phyloP scores from a whole-genome alignment of 2,113 vertebrate genomes.

The Rattus rattus region DNA sequence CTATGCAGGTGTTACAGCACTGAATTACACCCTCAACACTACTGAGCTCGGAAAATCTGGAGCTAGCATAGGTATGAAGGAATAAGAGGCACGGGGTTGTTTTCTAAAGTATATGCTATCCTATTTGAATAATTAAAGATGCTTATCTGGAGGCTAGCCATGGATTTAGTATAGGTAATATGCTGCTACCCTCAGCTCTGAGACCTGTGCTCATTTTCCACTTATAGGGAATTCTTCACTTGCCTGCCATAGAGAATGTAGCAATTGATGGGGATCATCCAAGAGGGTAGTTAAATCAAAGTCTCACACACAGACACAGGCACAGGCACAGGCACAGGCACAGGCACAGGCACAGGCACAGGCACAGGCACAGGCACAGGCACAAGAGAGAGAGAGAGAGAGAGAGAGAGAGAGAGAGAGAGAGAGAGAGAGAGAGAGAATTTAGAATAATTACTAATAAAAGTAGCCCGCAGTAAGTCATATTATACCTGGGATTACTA shows the following conservation, averaged over 20 bases:
- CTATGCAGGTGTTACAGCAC: background rate
- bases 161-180: background rate
- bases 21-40: background rate
- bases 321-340: too few relatives aligned
- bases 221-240: background rate
- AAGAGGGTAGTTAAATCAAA: background rate
- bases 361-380: too few relatives aligned
- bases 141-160: background rate
- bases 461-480: background rate
- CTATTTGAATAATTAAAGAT: conserved; percentile 1
- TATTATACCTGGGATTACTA: background rate
- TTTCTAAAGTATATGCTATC: background rate
- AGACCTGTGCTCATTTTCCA: background rate
- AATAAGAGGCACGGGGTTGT: background rate
- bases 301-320: too few relatives aligned
- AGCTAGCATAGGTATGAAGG: background rate
- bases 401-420: too few relatives aligned
- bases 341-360: too few relatives aligned
- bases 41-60: background rate
- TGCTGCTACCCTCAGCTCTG: background rate
- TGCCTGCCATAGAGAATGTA: background rate
- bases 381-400: too few relatives aligned
- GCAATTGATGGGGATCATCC: background rate
- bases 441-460: background rate
- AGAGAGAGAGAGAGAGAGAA: too few relatives aligned